These are phyloP conservation scores for Pyrrhopygopsis socrates DNA, from an alignment of 2,888 invertebrate species.

Conservation along the genomic window DNA sequence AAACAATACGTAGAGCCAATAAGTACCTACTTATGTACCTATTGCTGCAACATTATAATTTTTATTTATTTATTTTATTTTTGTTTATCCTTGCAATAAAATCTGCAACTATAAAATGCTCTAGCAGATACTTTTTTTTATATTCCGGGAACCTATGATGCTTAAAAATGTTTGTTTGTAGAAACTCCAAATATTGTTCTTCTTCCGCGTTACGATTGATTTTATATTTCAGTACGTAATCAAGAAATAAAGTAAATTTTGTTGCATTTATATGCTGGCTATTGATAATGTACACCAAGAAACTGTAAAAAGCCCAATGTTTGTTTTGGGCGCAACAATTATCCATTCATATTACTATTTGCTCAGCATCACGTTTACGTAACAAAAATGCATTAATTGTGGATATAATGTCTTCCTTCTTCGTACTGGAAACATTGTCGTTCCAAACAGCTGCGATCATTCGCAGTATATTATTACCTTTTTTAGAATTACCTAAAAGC, in stretches of 20 bases:
- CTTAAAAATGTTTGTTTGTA: neutral
- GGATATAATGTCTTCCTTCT: conserved; percentile 69
- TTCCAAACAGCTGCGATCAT: conserved; percentile 66
- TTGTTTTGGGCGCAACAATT: conserved; percentile 83
- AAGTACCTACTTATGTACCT: neutral
- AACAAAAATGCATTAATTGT: conserved; percentile 70
- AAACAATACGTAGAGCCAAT: conserved; percentile 6
- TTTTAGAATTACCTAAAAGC: conserved; percentile 63
- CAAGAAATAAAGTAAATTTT: conserved; percentile 75
- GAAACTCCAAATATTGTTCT: neutral
- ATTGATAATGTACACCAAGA: conserved; percentile 77
- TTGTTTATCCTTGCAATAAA: conserved; percentile 17
- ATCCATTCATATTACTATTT: conserved; percentile 75
- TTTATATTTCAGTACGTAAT: neutral
- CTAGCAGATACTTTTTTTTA: neutral
- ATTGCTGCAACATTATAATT: conserved; percentile 1
- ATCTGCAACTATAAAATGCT: conserved; percentile 18
- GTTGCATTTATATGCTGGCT: conserved; percentile 68
- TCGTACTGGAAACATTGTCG: conserved; percentile 65
- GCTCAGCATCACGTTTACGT: conserved; percentile 51
- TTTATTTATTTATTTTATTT: too few relatives aligned
- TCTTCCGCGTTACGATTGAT: neutral
- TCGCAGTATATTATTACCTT: conserved; percentile 31
- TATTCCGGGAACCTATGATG: neutral
- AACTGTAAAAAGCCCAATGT: conserved; percentile 78